phyloP scores from a whole-genome alignment of 2,888 invertebrate species.

The Drosophila fulvimacula region DNA sequence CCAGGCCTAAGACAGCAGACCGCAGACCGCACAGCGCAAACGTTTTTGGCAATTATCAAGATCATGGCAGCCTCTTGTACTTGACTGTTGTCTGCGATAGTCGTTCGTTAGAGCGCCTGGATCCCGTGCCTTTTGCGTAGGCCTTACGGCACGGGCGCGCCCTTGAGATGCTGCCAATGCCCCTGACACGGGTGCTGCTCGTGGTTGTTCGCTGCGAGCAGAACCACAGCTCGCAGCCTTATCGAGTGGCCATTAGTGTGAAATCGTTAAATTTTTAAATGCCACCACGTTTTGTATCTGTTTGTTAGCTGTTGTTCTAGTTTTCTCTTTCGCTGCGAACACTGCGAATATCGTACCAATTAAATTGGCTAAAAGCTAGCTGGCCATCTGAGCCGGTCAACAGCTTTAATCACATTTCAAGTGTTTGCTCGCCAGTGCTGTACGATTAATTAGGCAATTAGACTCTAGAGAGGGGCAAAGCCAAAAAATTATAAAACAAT shows the following conservation, averaged over 20 bases:
- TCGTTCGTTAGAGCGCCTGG: conserved; percentile 69
- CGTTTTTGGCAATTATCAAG: conserved; percentile 78
- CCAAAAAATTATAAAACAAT: conserved; percentile 71
- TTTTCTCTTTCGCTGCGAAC: conserved; percentile 27
- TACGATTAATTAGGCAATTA: conserved; percentile 70
- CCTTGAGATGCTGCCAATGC: conserved; percentile 34
- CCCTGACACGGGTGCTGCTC: conserved; percentile 5
- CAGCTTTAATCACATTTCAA: conserved; percentile 62
- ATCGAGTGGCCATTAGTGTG: conserved; percentile 77
- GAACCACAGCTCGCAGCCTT: conserved; percentile 30
- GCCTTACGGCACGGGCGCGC: conserved; percentile 41
- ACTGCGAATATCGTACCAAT: conserved; percentile 69
- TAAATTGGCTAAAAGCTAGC: conserved; percentile 62
- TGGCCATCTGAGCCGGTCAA: conserved; percentile 32
- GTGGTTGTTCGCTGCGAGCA: conserved; percentile 7
- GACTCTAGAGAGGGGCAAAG: conserved; percentile 19
- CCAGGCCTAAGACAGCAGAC: conserved; percentile 27
- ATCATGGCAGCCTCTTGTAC: conserved; percentile 66
- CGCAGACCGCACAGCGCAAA: conserved; percentile 56
- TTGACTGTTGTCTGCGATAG: conserved; percentile 62
- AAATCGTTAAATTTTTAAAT: conserved; percentile 77
- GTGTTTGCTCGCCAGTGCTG: conserved; percentile 24
- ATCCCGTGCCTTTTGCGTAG: conserved; percentile 61
- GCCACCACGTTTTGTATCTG: conserved; percentile 71
- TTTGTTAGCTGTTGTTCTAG: conserved; percentile 46